Evolutionary conservation across 2,113 vertebrate species (phyloP), one percentile per base, ranked within the genome.

Genomic region (Siniperca chuatsi): DNA sequence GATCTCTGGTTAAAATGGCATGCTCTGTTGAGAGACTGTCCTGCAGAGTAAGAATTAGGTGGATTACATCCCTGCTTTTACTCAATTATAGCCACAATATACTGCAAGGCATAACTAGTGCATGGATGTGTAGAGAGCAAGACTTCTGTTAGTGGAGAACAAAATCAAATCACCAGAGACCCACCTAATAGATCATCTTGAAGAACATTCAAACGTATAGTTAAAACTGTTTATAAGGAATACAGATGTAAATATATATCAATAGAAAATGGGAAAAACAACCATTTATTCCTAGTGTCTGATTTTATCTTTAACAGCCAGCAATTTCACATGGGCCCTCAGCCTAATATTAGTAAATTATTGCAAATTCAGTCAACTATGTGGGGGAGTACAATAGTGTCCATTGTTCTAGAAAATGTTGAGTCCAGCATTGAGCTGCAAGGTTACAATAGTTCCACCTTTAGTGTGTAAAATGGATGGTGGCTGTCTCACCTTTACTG

Each of bases 331-430:
- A 77, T 48, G 37, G 9, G 18, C 69, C 57, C 25, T 10, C 58
- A 44, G 79, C 76, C 40, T 78, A 68, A 89, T 89, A 89, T 88
- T 80, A 82, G 84, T 80, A 78, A 90, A 85, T 83, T 78, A 84
- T 80, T 87, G 68, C 75, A 90, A 87, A 90, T 79, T 86, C 64
- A 82, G 46, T 89, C 88, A 81, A 84, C 86, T 93, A 87, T 90
- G 88, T 86, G 72, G 74, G 70, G 70, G 79, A 67, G 81, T 20
- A 93, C 88, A 94, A 86, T 81, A 67, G 83, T 23, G 60, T 69
- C 83, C 78, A 87, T 94, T 93, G 90, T 94, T 86, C 76, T 21
- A 10, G 70, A 46, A 86, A 86, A 83, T 84, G 35, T 87, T 46
- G 23, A 65, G 69, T 75, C 65, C 44, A 73, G 16, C 21, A 44